Evolutionary conservation across 2,888 invertebrate genomes (phyloP).

Genomic region (Seladonia tumulorum): DNA sequence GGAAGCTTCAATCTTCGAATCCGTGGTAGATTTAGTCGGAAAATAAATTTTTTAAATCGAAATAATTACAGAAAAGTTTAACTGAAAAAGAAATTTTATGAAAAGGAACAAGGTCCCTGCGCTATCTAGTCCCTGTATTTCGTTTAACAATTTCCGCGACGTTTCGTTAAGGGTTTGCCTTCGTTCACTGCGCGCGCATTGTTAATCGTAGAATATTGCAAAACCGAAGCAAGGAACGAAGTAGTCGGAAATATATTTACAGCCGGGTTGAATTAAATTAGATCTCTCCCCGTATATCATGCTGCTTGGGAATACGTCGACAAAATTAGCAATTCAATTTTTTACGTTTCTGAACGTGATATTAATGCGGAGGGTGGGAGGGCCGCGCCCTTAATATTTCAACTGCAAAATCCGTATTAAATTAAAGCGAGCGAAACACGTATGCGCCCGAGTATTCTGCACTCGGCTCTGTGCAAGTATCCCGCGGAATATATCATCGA

Average conservation of each 20-base stretch:
- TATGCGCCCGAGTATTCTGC: neutral
- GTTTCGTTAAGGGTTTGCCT: slow-evolving; percentile 59
- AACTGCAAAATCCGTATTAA: slow-evolving; percentile 20
- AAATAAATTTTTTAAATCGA: too few relatives aligned
- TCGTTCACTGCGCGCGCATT: slow-evolving; percentile 57
- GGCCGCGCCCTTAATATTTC: slow-evolving; percentile 30
- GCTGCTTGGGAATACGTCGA: slow-evolving; percentile 64
- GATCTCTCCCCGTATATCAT: slow-evolving; percentile 62
- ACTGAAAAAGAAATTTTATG: neutral
- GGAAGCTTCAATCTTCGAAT: too few relatives aligned
- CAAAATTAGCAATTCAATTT: slow-evolving; percentile 69
- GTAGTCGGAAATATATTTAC: slow-evolving; percentile 54
- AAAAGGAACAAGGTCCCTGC: neutral
- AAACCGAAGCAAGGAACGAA: slow-evolving; percentile 35
- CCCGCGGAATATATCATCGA: slow-evolving; percentile 1
- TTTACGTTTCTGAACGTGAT: slow-evolving; percentile 51
- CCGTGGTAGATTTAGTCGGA: too few relatives aligned
- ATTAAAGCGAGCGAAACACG: slow-evolving; percentile 26
- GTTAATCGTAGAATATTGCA: slow-evolving; percentile 62
- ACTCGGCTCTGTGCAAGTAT: neutral
- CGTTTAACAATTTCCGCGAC: slow-evolving; percentile 64
- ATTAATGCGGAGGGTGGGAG: slow-evolving; percentile 49
- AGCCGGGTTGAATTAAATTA: slow-evolving; percentile 67
- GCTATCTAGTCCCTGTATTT: slow-evolving; percentile 12
- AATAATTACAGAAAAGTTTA: too few relatives aligned